Evolutionary conservation across 2,888 invertebrate genomes (phyloP), one percentile per base, ranked within the genome.

Genomic region (Hypolimnas misippus): DNA sequence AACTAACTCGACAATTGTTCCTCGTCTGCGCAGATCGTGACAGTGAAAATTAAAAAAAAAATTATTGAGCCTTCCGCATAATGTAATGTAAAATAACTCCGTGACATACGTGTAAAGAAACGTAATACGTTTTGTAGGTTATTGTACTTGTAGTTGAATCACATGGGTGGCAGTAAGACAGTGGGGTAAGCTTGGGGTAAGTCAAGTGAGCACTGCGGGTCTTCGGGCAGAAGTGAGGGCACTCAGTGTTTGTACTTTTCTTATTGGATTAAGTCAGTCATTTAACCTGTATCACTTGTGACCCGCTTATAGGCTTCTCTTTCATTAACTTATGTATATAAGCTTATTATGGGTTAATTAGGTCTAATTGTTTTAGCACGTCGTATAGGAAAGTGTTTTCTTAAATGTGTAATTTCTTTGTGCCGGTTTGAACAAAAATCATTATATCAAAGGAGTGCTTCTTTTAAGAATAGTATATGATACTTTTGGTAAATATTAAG

Each of bases 211-310:
- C 77, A 76, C 85, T 90, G 89, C 86, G 81, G 86, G 92, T 87
- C 91, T 92, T 92, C 90, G 67, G 75, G 67, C 85, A 89, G 89
- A 89, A 89, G 89, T 86, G 82, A 81, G 86, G 86, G 82, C 85
- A 85, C 78, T 83, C 84, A 80, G 77, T 89, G 88, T 91, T 92
- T 91, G 89, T 92, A 88, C 83, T 86, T 91, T 78, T 92, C 88
- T 89, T 90, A 92, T 84, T 80, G 88, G 92, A 89, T 92, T 91
- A 91, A 73, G 78, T 81, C 79, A 80, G 83, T 83, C 87, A 81
- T 86, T 92, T 92, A 90, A 89, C 91, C 90, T 87, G 82, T 78
- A 80, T 81, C 83, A 85, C 88, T 88, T 85, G 80, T 89, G 89
- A 88, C 87, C 87, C 78, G 88, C 84, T 91, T 84, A 84, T 73